Base-by-base conservation (phyloP, 2,797 vertebrate species). In the Danio albolineatus region DNA sequence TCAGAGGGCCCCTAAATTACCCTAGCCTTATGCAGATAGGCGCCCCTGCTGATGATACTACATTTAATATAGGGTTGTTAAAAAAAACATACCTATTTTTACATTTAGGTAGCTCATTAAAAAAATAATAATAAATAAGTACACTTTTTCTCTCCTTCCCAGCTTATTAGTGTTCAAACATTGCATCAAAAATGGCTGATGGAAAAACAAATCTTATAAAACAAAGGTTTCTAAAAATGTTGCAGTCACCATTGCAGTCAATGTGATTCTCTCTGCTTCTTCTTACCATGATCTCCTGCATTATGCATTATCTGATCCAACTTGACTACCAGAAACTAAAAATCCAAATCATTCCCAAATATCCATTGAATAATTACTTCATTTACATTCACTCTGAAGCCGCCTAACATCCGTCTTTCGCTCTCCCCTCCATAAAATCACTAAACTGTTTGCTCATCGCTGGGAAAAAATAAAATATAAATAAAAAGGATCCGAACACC, bases 331-430 rank as follows among this genome's bases (percentile, higher is more conserved):
- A 13, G 7, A 67, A 36, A 67, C 44, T 43, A 41, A n/a, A 57
- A 44, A 65, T 71, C 7, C 8, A 66, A 56, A 76, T 65, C 6
- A 60, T 81, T 72, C 38, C 57, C 69, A 41, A 73, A 17, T 39
- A 16, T 44, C 43, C 38, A 9, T 48, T 54, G 5, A 44, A 61
- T 44, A 19, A 21, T 53, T 17, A 17, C 59, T 60, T 76, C 10
- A 65, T 5, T 64, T 74, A 53, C 41, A 54, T 48, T 84, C 74
- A 69, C 57, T 80, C 39, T 78, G 48, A 67, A 54, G 76, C 48
- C 21, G 7, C 69, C 8, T 28, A 28, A 28, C 28, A 1, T 28
- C 28, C 1, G 28, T 28, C 1, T 28, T 28, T 3, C 28, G 28
- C 17, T 44, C 19, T 59, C 56, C 19, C 21, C 1, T 28, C 28